Evolutionary conservation across 1,140 invertebrate species (phyloP), one percentile per base, ranked within the genome.

Genomic region (Lerema accius): DNA sequence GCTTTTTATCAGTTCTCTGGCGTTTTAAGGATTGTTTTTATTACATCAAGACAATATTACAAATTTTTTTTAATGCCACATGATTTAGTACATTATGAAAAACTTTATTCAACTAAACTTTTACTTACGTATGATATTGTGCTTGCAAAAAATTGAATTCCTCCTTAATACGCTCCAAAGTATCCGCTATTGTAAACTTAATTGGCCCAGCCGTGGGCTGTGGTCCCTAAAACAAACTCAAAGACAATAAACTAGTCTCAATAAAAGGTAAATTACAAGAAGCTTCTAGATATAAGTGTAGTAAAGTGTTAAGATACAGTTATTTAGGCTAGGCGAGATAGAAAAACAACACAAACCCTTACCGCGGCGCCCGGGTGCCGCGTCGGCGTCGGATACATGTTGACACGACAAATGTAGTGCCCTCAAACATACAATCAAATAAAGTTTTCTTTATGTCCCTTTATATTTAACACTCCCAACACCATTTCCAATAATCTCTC

Each of bases 101-200:
- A n/a, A n/a, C n/a, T n/a, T n/a, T n/a, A n/a, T n/a, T n/a, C n/a
- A n/a, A n/a, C n/a, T n/a, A 42, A 28, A 63, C 37, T 40, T 17
- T 7, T 65, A 96, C 96, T 97, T 93, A 99, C 98, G 96, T 97
- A 92, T 99, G 98, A 93, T 98, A 98, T 93, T 99, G 98, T 67
- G 97, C 97, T 93, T 99, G 98, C 71, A 99, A 94, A 93, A 99
- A 99, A 93, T 97, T 98, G 92, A 99, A 99, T 93, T 99, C 98
- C 92, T 99, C 98, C 93, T 99, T 99, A 86, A 99, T 99, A 81
- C 98, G 94, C 91, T 99, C 98, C 92, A 98, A 96, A 76, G 97
- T 98, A 91, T 99, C 98, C 40, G 96, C 95, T 81, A 99, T 96
- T 63, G 97, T 99, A 92, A 99, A 99, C 91, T 99, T 99, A 86